Base-by-base conservation (phyloP, 2,113 vertebrate genomes). In the Rhodinocichla rosea region DNA sequence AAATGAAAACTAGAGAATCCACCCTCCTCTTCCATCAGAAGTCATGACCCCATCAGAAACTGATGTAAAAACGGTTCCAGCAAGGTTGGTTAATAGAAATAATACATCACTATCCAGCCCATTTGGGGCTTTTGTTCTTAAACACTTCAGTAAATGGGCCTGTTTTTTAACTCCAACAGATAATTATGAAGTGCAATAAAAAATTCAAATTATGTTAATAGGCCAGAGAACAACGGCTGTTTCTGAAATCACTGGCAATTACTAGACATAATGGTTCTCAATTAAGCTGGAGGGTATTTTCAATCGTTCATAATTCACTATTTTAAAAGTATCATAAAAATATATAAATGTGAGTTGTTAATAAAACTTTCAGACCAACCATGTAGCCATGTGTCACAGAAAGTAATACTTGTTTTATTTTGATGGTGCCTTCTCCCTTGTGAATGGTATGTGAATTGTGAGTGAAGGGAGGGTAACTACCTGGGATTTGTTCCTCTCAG, bases 161-260 rank as follows among this genome's bases (percentile, higher is more conserved):
- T 98, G 97, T 98, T 98, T 98, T 97, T 98, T 97, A 98, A 98
- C 96, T 97, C 97, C 97, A 98, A 96, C 84, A 98, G 97, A 97
- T 97, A 98, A 98, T 97, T 97, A 96, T 92, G 96, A 98, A 98
- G 95, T 97, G 97, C 98, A 99, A 99, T 99, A 99, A 99, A 98
- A 99, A 99, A 99, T 99, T 99, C 98, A 99, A 99, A 99, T 99
- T 98, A 98, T 98, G 98, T 99, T 99, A 99, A 99, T 99, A 99
- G 98, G 98, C 98, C 98, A 98, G 98, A 99, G 98, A 98, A 99
- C 98, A 98, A 98, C 95, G 98, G 98, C 98, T 99, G 98, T 98
- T 98, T 98, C 98, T 98, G 98, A 99, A 99, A 99, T 99, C 98
- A 98, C 98, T 98, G 98, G 98, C 99, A 99, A 99, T 99, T 99